These are phyloP conservation scores for Gambusia holbrooki DNA, from an alignment of 2,113 vertebrate genomes.

Conservation along the genomic window DNA sequence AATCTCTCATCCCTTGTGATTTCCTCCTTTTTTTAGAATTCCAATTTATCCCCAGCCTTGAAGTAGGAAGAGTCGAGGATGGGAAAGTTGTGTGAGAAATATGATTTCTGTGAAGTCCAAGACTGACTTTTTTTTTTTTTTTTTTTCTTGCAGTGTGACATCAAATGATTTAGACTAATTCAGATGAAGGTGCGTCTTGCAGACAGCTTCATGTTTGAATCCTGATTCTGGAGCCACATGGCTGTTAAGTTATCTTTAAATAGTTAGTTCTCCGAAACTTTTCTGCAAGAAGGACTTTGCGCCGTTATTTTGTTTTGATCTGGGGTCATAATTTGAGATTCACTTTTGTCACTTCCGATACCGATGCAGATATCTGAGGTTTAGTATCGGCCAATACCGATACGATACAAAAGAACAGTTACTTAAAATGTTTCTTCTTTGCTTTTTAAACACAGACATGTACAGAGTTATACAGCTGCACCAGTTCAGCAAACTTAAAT, in stretches of 20 bases:
- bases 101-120: constrained; percentile 46
- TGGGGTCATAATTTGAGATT: no score
- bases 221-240: constrained; percentile 6
- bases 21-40: constrained; percentile 67
- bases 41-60: constrained; percentile 72
- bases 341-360: no score
- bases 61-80: constrained; percentile 39
- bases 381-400: no score
- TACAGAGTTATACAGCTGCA: no score
- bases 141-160: constrained; percentile 24
- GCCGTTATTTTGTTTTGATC: no score
- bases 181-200: constrained; percentile 32
- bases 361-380: no score
- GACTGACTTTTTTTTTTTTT: constrained; percentile 40
- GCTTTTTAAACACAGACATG: no score
- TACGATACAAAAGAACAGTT: no score
- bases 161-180: constrained; percentile 51
- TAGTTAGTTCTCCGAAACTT: no score
- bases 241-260: constrained; percentile 24
- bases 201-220: constrained; percentile 27
- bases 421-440: no score
- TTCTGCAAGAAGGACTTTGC: no score
- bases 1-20: constrained; percentile 65
- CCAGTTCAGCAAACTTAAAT: no score
- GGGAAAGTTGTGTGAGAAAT: constrained; percentile 54